Base-by-base conservation (phyloP, 2,113 vertebrate genomes). In the Sinocyclocheilus anshuiensis region DNA sequence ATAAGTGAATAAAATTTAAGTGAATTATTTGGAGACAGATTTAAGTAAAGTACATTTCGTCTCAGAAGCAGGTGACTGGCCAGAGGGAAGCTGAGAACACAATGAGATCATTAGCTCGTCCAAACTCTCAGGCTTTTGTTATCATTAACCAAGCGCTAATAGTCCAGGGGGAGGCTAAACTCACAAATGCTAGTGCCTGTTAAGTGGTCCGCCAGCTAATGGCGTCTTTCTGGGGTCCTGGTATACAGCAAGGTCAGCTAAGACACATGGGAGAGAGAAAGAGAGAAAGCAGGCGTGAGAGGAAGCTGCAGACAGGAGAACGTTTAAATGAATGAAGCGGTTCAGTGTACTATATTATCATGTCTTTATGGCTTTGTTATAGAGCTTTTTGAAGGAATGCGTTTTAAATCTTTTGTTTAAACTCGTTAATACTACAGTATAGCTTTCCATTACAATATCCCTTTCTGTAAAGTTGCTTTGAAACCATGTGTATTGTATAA, bases 151-250 rank as follows among this genome's bases (percentile, higher is more conserved):
- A 88, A 88, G 87, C 55, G 24, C 89, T 94, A 94, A 94, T 93
- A 92, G 94, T 94, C 92, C 92, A 91, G 85, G 71, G 91, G 92
- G 93, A 93, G 88, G 86, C 87, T 5, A 88, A 18, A 75, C 83
- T 53, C 42, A 36, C 91, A 93, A 94, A 95, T 94, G 92, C 91
- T 88, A 75, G 85, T 88, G 87, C 86, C 91, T 65, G 87, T 89
- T 94, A 93, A 94, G 93, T 94, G 91, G 91, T 88, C 78, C 50
- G 88, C 84, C 76, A 88, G 89, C 92, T 93, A 94, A 94, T 93
- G 93, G 92, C 89, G 89, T 92, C 92, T 93, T 93, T 90, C 91
- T 93, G 92, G 91, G 88, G 84, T 88, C 84, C 88, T 92, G 91
- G 94, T 93, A 91, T 87, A 91, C 81, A 92, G 29, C 77, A 87